Evolutionary conservation across 1,140 invertebrate genomes (phyloP).

Genomic region (Drosophila auraria): DNA sequence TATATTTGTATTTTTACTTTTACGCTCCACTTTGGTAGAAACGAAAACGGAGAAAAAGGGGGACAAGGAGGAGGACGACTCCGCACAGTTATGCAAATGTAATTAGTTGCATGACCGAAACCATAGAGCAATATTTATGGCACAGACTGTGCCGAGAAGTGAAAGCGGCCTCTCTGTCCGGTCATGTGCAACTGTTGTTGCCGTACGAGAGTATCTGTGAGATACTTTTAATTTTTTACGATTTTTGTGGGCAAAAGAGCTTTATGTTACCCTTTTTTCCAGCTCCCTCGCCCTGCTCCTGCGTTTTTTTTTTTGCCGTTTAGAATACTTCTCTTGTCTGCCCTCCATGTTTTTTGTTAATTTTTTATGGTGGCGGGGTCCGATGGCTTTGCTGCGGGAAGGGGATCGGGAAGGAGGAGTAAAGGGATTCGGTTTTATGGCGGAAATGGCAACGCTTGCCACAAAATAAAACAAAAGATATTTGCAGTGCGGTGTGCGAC

Average conservation of each 20-base stretch:
- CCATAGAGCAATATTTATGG: conserved; percentile 82
- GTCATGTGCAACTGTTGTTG: conserved; percentile 62
- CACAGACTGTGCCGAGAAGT: conserved; percentile 68
- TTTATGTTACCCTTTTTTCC: conserved; percentile 57
- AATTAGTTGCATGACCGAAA: conserved; percentile 81
- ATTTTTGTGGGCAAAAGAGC: conserved; percentile 68
- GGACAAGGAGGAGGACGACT: conserved; percentile 7
- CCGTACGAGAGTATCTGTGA: conserved; percentile 62
- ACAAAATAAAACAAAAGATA: conserved; percentile 81
- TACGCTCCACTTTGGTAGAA: not conserved
- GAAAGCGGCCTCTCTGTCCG: conserved; percentile 50
- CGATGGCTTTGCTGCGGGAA: conserved; percentile 33
- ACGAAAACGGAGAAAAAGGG: not conserved
- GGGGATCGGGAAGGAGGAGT: conserved; percentile 3
- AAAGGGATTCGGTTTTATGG: conserved; percentile 68
- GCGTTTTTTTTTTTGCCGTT: conserved; percentile 38
- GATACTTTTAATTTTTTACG: conserved; percentile 81
- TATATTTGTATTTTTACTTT: conserved; percentile 48
- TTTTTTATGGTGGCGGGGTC: conserved; percentile 72
- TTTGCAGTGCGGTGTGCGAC: conserved; percentile 57
- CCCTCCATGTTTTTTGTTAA: conserved; percentile 72
- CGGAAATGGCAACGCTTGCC: conserved; percentile 78
- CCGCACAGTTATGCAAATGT: conserved; percentile 76
- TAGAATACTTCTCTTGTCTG: conserved; percentile 69
- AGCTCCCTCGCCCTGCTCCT: not conserved